These are phyloP conservation scores for Periophthalmus magnuspinnatus DNA, from an alignment of 2,797 vertebrate species.

Conservation along the genomic window DNA sequence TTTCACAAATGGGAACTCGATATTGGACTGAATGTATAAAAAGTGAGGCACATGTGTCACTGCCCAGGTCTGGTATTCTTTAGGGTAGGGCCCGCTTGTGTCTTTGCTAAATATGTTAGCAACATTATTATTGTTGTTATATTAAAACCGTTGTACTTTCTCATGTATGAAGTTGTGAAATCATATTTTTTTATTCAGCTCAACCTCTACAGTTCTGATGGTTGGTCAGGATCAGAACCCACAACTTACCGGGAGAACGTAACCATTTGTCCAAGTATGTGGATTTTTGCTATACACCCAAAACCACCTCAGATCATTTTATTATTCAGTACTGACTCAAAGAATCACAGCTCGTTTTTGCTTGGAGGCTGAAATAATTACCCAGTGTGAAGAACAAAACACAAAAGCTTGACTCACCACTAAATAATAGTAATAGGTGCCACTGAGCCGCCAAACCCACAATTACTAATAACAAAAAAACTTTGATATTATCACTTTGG, in stretches of 20 bases:
- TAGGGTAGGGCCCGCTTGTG: too few species aligned
- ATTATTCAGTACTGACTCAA: constrained; percentile 2
- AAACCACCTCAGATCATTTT: constrained; percentile 1
- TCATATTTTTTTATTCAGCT: too few species aligned
- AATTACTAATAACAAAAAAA: constrained; percentile 27
- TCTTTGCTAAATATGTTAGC: too few species aligned
- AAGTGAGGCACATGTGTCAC: too few species aligned
- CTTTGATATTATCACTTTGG: constrained; percentile 27
- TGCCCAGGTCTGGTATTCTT: too few species aligned
- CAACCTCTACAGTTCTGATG: not conserved
- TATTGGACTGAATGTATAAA: too few species aligned
- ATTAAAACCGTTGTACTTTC: too few species aligned
- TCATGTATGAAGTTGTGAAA: too few species aligned
- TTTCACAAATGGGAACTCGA: not conserved
- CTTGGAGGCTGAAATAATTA: constrained; percentile 4
- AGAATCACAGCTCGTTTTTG: not conserved
- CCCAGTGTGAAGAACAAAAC: constrained; percentile 2
- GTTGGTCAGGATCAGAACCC: not conserved
- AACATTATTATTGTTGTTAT: too few species aligned
- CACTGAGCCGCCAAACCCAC: constrained; percentile 14
- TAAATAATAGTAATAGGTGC: constrained; percentile 5
- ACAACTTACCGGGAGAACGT: not conserved
- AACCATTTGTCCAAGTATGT: not conserved
- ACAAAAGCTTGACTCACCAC: constrained; percentile 12
- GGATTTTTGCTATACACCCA: not conserved